These are phyloP conservation scores for Ciconia boyciana DNA, from an alignment of 2,113 vertebrate genomes.

Conservation along the genomic window DNA sequence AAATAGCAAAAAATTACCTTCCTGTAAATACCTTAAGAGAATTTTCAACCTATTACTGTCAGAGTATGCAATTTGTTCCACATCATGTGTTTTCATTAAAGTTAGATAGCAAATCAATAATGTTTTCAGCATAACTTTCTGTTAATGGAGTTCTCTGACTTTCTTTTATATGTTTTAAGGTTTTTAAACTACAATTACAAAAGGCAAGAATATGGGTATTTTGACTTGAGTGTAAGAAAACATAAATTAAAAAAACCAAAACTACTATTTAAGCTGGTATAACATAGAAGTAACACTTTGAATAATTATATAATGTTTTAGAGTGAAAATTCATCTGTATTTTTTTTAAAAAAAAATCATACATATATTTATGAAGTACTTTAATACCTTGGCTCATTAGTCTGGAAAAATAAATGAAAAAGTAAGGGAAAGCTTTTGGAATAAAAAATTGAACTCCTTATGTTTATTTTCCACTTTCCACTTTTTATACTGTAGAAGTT, in stretches of 20 bases:
- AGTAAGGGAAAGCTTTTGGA: not conserved
- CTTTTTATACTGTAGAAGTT: not conserved
- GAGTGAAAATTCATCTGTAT: not conserved
- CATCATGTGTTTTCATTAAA: not conserved
- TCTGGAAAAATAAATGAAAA: not conserved
- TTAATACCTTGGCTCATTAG: not conserved
- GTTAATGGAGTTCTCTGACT: not conserved
- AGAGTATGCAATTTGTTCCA: not conserved
- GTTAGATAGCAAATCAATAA: not conserved
- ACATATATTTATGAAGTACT: not conserved
- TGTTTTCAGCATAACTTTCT: not conserved
- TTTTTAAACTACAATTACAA: not conserved
- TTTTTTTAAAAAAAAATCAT: not conserved
- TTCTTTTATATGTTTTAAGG: not conserved
- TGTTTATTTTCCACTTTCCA: not conserved
- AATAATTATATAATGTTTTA: not conserved
- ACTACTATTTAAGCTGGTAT: not conserved
- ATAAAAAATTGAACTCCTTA: not conserved
- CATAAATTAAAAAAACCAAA: not conserved
- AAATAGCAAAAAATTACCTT: not conserved
- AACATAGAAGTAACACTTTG: not conserved
- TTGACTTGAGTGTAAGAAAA: not conserved
- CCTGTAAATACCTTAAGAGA: not conserved
- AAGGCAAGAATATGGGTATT: not conserved
- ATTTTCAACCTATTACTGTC: not conserved